phyloP scores from a whole-genome alignment of 2,113 vertebrate species.

The Setophaga coronata region DNA sequence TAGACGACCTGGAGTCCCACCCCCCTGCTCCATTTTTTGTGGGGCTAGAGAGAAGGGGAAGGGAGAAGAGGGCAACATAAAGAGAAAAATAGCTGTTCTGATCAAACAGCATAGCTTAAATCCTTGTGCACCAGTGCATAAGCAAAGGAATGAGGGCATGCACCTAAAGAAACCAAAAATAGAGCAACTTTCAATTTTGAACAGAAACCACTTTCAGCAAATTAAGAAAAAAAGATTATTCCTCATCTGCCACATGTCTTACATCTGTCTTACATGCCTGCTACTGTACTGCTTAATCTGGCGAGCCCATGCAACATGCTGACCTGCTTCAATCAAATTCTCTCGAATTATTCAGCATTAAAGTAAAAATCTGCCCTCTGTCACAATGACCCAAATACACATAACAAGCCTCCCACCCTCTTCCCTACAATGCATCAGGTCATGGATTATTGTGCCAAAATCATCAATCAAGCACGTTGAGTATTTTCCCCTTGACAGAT shows the following conservation, averaged over 20 bases:
- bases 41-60: background rate
- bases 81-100: background rate
- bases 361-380: background rate
- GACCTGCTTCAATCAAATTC: slow-evolving; percentile 22
- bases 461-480: background rate
- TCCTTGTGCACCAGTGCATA: too few species aligned
- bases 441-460: slow-evolving; percentile 23
- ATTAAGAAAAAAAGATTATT: slow-evolving; percentile 11
- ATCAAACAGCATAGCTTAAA: background rate
- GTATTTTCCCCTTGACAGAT: slow-evolving; percentile 46
- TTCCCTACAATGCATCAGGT: background rate
- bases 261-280: background rate
- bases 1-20: background rate
- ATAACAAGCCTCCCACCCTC: background rate
- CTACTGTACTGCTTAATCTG: background rate
- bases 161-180: background rate
- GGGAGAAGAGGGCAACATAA: background rate
- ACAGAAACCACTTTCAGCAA: background rate
- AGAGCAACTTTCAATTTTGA: background rate
- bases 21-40: background rate
- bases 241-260: slow-evolving; percentile 22
- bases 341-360: slow-evolving; percentile 45
- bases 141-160: background rate
- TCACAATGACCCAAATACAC: slow-evolving; percentile 22
- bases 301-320: background rate